phyloP scores from a whole-genome alignment of 2,888 invertebrate species.

The Drosophila colorata region DNA sequence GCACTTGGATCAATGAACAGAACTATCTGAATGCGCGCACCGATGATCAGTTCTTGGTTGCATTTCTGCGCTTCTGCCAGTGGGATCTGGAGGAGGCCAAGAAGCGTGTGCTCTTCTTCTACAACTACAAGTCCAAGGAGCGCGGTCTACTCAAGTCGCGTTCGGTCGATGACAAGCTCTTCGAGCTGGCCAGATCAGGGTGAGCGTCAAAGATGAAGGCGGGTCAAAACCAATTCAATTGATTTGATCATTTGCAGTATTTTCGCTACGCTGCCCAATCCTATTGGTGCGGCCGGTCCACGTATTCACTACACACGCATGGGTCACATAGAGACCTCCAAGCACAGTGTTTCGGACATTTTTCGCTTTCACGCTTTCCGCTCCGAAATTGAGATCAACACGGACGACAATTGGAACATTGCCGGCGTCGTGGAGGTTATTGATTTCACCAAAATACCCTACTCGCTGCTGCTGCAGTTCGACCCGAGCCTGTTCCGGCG shows the following conservation, averaged over 20 bases:
- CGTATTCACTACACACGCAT: constrained; percentile 86
- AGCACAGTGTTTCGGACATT: constrained; percentile 74
- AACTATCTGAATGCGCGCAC: constrained; percentile 85
- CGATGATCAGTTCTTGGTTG: constrained; percentile 86
- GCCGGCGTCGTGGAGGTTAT: constrained; percentile 87
- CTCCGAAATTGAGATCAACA: constrained; percentile 79
- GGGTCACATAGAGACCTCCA: constrained; percentile 83
- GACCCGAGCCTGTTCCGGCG: constrained; percentile 76
- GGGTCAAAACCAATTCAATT: not conserved
- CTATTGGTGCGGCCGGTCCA: constrained; percentile 85
- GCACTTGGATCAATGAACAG: constrained; percentile 86
- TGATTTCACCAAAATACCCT: constrained; percentile 86
- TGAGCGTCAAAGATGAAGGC: constrained; percentile 40
- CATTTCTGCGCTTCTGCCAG: constrained; percentile 86
- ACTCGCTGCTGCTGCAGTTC: constrained; percentile 76
- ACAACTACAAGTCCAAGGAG: constrained; percentile 85
- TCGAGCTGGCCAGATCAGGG: constrained; percentile 79
- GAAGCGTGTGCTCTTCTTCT: constrained; percentile 87
- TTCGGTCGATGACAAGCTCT: constrained; percentile 75
- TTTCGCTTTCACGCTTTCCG: constrained; percentile 81
- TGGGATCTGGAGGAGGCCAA: constrained; percentile 87
- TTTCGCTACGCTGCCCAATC: constrained; percentile 78
- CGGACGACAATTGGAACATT: constrained; percentile 87
- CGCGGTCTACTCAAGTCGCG: constrained; percentile 86
- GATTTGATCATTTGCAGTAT: constrained; percentile 57